Percentiles rank a stretch among this genome's conserved stretches.
Conservation (phyloP, 2,888 invertebrate species). For the Pardosa pseudoannulata region DNA sequence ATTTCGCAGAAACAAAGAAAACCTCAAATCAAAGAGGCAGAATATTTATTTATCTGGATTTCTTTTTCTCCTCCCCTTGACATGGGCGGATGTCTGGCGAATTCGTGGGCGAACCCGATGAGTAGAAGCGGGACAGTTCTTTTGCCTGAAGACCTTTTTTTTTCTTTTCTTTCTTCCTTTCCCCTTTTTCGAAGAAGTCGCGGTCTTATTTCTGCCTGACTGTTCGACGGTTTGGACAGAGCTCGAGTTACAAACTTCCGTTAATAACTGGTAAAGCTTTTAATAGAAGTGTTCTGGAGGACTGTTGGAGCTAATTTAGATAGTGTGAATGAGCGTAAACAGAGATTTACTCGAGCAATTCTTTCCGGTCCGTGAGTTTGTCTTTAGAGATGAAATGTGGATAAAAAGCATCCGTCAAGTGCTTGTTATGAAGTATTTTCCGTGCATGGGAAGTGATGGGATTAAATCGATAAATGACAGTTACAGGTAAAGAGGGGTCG, state of each 20-base stretch:
- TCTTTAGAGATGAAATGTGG: not conserved
- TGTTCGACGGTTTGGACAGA: not conserved
- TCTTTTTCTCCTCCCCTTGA: not conserved
- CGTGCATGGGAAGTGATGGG: too few relatives aligned
- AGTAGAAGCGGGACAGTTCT: conserved; percentile 4
- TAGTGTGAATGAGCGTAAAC: conserved; percentile 39
- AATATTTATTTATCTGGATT: not conserved
- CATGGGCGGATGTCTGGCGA: conserved; percentile 29
- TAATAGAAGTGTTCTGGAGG: conserved; percentile 29
- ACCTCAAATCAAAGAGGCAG: not conserved
- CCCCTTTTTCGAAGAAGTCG: not conserved
- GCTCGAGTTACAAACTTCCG: not conserved
- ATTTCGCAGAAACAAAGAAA: not conserved
- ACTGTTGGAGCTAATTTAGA: conserved; percentile 48
- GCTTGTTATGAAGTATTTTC: too few relatives aligned
- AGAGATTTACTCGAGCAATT: conserved; percentile 40
- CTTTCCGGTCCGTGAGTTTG: not conserved
- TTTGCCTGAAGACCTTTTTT: conserved; percentile 12
- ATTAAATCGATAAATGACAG: too few relatives aligned
- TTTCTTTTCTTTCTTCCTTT: not conserved
- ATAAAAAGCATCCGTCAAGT: not conserved
- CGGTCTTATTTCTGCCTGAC: not conserved
- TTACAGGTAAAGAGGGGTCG: too few relatives aligned
- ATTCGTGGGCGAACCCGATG: conserved; percentile 21
- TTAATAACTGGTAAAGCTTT: conserved; percentile 20